Evolutionary conservation across 2,888 invertebrate genomes (phyloP).

Genomic region (Megaustenia siamemsis): DNA sequence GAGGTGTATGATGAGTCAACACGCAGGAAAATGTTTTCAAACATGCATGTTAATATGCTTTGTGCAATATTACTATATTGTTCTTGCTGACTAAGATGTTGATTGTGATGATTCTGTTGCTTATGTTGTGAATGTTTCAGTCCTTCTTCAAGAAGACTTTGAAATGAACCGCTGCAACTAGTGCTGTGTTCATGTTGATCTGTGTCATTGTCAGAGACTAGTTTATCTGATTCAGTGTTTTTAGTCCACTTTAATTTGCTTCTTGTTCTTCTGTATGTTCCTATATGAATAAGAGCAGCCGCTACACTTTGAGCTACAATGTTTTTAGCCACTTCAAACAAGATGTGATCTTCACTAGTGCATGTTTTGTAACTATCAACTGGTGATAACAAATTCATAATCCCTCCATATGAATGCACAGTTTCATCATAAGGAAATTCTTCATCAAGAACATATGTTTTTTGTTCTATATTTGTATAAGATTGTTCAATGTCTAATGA

Average conservation of each 20-base stretch:
- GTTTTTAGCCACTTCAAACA: conserved; percentile 30
- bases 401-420: neutral
- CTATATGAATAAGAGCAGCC: conserved; percentile 32
- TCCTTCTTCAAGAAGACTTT: too few species aligned
- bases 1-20: too few species aligned
- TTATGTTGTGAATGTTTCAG: too few species aligned
- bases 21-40: too few species aligned
- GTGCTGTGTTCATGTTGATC: neutral
- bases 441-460: too few species aligned
- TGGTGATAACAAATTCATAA: conserved; percentile 44
- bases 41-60: too few species aligned
- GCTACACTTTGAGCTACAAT: conserved; percentile 44
- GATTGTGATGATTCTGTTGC: too few species aligned
- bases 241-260: conserved; percentile 22
- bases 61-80: too few species aligned
- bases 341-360: conserved; percentile 26
- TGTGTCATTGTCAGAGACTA: neutral
- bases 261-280: conserved; percentile 14
- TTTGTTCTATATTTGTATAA: too few species aligned
- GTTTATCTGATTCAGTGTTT: conserved; percentile 5
- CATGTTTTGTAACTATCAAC: neutral
- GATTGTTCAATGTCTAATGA: too few species aligned
- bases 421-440: neutral
- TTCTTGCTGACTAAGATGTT: too few species aligned
- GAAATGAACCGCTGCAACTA: too few species aligned